Conservation (phyloP, 2,888 invertebrate genomes). For the Cheilosia pagana region DNA sequence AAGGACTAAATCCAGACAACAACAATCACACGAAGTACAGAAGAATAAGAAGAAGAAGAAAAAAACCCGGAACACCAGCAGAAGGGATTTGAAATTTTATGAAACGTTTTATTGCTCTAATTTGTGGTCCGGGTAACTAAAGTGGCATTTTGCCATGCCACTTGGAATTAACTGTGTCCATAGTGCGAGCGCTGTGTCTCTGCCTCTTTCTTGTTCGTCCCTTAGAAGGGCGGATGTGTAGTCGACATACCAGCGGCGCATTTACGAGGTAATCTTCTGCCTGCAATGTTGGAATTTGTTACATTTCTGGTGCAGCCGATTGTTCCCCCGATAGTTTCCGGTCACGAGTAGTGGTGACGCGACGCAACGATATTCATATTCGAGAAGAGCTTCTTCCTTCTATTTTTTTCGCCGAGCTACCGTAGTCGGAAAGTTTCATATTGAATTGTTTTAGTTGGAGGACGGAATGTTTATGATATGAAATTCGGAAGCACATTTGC, state of each 20-base stretch:
- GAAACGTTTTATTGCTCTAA: conserved; percentile 83
- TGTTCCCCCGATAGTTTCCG: conserved; percentile 66
- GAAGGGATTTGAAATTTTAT: conserved; percentile 80
- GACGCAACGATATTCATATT: conserved; percentile 53
- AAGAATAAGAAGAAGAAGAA: conserved; percentile 44
- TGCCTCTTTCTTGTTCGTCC: conserved; percentile 31
- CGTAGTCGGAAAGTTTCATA: conserved; percentile 47
- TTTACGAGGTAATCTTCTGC: conserved; percentile 56
- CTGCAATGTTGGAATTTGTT: conserved; percentile 57
- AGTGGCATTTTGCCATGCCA: conserved; percentile 81
- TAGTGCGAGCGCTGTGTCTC: conserved; percentile 19
- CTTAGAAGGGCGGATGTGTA: not conserved
- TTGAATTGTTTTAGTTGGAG: conserved; percentile 53
- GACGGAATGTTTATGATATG: conserved; percentile 68
- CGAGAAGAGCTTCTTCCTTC: conserved; percentile 23
- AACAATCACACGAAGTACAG: conserved; percentile 51
- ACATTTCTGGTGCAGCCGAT: conserved; percentile 66
- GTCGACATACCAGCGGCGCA: conserved; percentile 35
- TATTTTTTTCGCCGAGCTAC: not conserved
- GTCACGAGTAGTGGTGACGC: conserved; percentile 27
- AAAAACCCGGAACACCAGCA: conserved; percentile 69
- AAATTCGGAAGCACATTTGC: conserved; percentile 70
- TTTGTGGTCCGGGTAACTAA: conserved; percentile 80
- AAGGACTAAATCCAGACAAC: conserved; percentile 51
- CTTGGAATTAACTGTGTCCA: conserved; percentile 73